Base-by-base conservation (phyloP, 2,113 vertebrate species). In the Rhinolophus sinicus region DNA sequence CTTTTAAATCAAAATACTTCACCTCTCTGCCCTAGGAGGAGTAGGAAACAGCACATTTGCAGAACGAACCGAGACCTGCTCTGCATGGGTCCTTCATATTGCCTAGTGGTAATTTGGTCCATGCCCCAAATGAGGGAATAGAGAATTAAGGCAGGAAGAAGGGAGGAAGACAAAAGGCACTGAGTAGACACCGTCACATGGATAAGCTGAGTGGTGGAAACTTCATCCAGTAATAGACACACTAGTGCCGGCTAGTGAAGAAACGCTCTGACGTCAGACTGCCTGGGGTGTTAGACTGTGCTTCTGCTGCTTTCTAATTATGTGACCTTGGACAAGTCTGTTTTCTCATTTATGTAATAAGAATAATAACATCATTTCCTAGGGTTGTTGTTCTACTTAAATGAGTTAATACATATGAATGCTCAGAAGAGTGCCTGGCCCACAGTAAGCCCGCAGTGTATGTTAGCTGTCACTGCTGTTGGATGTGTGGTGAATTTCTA, bases 1-100 rank as follows among this genome's bases (percentile, higher is more conserved):
- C 82, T 93, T 97, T 95, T 88, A 88, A 95, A 93, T 95, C n/a
- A 93, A 90, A 82, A 92, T 83, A 40, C 84, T 95, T 94, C 86
- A 96, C 54, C 81, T 88, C 7, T 73, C 44, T 94, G 95, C 54
- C 88, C 52, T 82, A 50, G 60, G 82, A 93, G 85, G 86, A 93
- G 80, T 50, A 72, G 35, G 92, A 73, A 78, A 58, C 33, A 92
- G 80, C 60, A 69, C 60, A 85, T 94, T 94, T 97, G 97, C 21
- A 58, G 54, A 72, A 69, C 94, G 60, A 76, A 38, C 30, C 92
- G 70, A 67, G 70, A 65, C 44, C n/a, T 89, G 52, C 54, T 94
- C 1, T 14, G 6, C 15, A 5, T 83, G 87, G 16, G 50, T 40
- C 72, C 10, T 67, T 92, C 72, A 50, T 8, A 35, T 21, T 10